phyloP scores from a whole-genome alignment of 2,888 invertebrate species.

The Quadriops clusia region DNA sequence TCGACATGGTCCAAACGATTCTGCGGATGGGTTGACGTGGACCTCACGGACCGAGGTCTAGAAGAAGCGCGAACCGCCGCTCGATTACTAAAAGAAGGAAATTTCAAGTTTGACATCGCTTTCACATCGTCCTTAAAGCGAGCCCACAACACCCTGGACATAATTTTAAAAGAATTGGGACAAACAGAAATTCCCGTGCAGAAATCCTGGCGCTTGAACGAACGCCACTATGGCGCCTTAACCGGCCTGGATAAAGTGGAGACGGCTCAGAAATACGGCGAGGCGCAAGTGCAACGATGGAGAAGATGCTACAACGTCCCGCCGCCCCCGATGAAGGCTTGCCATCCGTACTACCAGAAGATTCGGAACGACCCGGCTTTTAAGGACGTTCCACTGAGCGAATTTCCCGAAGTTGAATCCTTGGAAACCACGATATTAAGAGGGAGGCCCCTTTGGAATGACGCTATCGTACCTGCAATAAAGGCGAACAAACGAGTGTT shows the following conservation, averaged over 20 bases:
- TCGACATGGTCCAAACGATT: conserved; percentile 54
- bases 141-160: conserved; percentile 46
- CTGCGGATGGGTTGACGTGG: conserved; percentile 52
- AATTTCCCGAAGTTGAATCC: conserved; percentile 79
- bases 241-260: conserved; percentile 56
- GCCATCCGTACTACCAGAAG: conserved; percentile 63
- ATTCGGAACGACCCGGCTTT: conserved; percentile 70
- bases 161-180: conserved; percentile 45
- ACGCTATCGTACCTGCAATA: conserved; percentile 73
- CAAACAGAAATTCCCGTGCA: conserved; percentile 43
- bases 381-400: conserved; percentile 53
- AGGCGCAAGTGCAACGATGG: conserved; percentile 61
- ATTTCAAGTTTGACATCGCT: conserved; percentile 47
- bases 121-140: conserved; percentile 52
- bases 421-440: conserved; percentile 74
- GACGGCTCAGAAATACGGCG: conserved; percentile 54
- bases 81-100: conserved; percentile 46
- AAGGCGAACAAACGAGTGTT: conserved; percentile 72
- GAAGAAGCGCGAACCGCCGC: conserved; percentile 48
- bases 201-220: conserved; percentile 53
- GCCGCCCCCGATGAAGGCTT: conserved; percentile 72
- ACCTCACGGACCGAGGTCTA: conserved; percentile 47
- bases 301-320: conserved; percentile 75
- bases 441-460: conserved; percentile 82
- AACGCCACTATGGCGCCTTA: conserved; percentile 54